A percentile compares a stretch with the other conserved stretches of the same genome.
Evolutionary conservation across 2,888 invertebrate genomes (phyloP).

Genomic region (Dryococelus australis): DNA sequence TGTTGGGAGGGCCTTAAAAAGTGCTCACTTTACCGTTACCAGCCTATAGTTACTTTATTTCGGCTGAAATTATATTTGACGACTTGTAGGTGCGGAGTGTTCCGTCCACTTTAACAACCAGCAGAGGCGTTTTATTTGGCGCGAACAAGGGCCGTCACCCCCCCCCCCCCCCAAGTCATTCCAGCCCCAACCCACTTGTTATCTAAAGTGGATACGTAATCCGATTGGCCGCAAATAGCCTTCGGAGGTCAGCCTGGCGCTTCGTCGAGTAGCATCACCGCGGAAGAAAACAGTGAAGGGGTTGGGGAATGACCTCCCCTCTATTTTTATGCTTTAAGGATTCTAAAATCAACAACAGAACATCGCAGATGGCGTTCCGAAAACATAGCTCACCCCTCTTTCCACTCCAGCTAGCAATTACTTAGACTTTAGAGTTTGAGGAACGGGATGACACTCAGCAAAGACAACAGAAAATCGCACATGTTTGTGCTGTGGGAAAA

Average conservation of each 20-base stretch:
- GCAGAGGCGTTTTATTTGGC: too few species aligned
- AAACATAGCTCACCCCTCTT: background rate
- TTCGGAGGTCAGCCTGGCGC: background rate
- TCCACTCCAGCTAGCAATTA: too few species aligned
- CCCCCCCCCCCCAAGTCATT: background rate
- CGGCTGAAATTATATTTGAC: too few species aligned
- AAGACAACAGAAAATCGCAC: too few species aligned
- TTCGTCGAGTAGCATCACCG: background rate
- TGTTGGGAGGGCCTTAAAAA: too few species aligned
- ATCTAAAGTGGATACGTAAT: constrained; percentile 5
- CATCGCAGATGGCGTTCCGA: background rate
- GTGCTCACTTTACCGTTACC: too few species aligned
- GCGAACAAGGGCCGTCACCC: background rate
- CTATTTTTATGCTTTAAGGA: background rate
- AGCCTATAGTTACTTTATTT: too few species aligned
- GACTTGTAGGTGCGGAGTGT: background rate
- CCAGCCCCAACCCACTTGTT: too few species aligned
- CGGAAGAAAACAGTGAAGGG: background rate
- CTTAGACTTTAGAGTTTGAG: too few species aligned
- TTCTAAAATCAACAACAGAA: background rate
- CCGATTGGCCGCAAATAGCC: background rate
- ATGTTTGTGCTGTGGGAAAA: too few species aligned
- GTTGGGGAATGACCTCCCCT: background rate
- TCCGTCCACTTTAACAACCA: background rate
- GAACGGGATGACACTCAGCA: too few species aligned